Percentiles rank a stretch among this genome's conserved stretches.
These are phyloP conservation scores for Notodonta dromedarius DNA, from an alignment of 2,888 invertebrate genomes.

Conservation along the genomic window DNA sequence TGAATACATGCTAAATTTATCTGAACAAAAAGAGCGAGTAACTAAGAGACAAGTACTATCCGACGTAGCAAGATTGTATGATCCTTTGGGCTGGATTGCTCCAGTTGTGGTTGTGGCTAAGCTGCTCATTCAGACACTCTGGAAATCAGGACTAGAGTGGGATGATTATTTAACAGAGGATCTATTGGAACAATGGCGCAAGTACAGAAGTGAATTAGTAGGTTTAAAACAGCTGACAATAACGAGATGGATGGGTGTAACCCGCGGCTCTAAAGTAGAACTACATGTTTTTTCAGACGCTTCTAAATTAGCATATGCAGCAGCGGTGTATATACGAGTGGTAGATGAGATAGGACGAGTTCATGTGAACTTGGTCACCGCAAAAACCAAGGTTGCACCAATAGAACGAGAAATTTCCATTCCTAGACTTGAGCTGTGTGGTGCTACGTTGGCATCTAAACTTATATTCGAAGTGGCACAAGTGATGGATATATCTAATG, in stretches of 20 bases:
- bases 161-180: not conserved
- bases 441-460: constrained; percentile 12
- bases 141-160: not conserved
- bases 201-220: not conserved
- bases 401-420: constrained; percentile 5
- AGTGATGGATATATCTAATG: constrained; percentile 4
- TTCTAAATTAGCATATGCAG: constrained; percentile 9
- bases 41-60: not conserved
- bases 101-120: not conserved
- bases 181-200: not conserved
- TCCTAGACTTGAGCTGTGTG: constrained; percentile 16
- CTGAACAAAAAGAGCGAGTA: not conserved
- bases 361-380: no score
- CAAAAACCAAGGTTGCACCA: no score
- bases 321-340: constrained; percentile 6
- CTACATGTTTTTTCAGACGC: constrained; percentile 13
- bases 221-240: not conserved
- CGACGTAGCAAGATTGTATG: not conserved
- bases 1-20: not conserved
- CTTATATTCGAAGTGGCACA: constrained; percentile 7
- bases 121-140: not conserved
- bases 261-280: not conserved
- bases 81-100: not conserved
- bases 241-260: not conserved
- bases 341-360: no score